These are phyloP conservation scores for Cydia splendana DNA, from an alignment of 1,140 invertebrate species.

Conservation along the genomic window DNA sequence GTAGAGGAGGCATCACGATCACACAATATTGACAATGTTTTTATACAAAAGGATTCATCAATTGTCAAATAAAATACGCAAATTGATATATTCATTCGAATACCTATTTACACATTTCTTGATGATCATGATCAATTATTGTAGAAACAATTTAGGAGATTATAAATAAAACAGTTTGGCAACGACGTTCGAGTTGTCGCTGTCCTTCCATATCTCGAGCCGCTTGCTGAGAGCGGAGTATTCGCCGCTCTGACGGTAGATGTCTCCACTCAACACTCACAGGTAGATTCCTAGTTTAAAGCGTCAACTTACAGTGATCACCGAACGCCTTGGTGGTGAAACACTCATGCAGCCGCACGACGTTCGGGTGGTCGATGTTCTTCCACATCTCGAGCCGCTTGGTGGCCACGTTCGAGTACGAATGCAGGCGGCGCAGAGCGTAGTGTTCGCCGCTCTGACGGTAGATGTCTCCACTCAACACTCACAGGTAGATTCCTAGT, in stretches of 20 bases:
- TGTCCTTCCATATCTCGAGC: constrained; percentile 95
- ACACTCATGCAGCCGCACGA: constrained; percentile 94
- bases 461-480: constrained; percentile 86
- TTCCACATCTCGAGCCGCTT: constrained; percentile 97
- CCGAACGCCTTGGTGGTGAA: constrained; percentile 98
- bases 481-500: background rate
- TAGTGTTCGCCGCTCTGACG: constrained; percentile 92
- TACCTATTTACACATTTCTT: too few relatives aligned
- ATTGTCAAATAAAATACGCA: too few relatives aligned
- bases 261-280: constrained; percentile 81
- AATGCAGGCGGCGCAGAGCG: constrained; percentile 94
- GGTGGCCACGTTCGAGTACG: constrained; percentile 88
- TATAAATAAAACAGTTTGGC: too few relatives aligned
- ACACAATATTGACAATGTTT: too few relatives aligned
- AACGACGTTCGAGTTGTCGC: constrained; percentile 93
- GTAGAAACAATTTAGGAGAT: too few relatives aligned
- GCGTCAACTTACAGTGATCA: constrained; percentile 92
- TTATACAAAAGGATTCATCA: too few relatives aligned
- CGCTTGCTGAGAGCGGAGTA: constrained; percentile 91
- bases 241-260: constrained; percentile 92
- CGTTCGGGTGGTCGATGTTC: constrained; percentile 94
- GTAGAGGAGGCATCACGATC: too few relatives aligned
- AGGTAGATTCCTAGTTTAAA: background rate
- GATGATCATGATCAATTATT: too few relatives aligned
- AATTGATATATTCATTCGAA: too few relatives aligned